Evolutionary conservation across 2,113 vertebrate species (phyloP).

Genomic region (Rhinoptilus africanus): DNA sequence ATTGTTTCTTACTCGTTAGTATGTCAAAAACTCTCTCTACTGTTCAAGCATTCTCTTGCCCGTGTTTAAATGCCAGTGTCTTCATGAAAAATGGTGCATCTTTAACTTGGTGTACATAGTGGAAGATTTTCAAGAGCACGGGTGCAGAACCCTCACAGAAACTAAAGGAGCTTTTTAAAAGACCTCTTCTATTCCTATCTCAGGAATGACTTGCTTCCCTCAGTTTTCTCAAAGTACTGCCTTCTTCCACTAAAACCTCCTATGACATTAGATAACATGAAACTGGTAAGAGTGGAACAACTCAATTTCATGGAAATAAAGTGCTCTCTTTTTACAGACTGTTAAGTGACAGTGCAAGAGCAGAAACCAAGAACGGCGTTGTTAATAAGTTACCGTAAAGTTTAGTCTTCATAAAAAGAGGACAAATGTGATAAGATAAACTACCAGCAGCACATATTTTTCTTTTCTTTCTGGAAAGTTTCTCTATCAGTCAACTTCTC

Average conservation of each 20-base stretch:
- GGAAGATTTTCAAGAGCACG: not conserved
- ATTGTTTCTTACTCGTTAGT: not conserved
- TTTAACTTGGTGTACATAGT: not conserved
- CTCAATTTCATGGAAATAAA: not conserved
- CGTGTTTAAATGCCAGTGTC: not conserved
- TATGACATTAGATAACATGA: not conserved
- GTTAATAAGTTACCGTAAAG: not conserved
- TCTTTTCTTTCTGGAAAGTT: not conserved
- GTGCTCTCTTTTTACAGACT: not conserved
- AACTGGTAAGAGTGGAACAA: not conserved
- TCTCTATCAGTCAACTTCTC: not conserved
- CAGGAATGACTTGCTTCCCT: not conserved
- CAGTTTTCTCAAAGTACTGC: not conserved
- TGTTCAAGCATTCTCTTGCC: not conserved
- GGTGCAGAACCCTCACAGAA: not conserved
- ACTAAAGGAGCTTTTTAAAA: not conserved
- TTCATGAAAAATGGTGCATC: not conserved
- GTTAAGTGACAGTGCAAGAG: not conserved
- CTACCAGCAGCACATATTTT: not conserved
- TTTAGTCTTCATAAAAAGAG: not conserved
- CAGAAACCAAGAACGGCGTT: not conserved
- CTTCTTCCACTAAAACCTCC: not conserved
- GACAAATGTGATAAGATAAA: not conserved
- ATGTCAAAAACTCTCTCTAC: not conserved
- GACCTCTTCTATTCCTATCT: not conserved